Conservation (phyloP, 1,140 invertebrate genomes). For the Ganaspis sp. region DNA sequence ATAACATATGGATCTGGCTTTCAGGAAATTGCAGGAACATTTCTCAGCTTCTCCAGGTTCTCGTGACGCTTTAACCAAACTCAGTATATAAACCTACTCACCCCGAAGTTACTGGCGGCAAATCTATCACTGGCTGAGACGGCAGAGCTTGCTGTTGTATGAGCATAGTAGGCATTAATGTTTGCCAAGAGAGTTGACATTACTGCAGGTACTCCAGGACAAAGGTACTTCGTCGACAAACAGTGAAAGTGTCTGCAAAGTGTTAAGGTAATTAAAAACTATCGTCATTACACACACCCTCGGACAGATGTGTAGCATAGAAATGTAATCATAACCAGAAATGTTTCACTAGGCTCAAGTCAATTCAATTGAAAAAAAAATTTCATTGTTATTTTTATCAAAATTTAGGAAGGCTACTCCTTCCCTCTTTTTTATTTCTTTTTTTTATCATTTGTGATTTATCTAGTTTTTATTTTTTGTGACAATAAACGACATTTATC, state of each 20-base stretch:
- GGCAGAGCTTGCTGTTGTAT: conserved; percentile 98
- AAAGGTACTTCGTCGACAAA: conserved; percentile 99
- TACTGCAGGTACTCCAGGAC: conserved; percentile 97
- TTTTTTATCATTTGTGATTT: too few relatives aligned
- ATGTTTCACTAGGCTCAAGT: too few relatives aligned
- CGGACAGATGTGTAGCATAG: too few relatives aligned
- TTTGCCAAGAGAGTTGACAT: conserved; percentile 99
- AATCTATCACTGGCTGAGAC: conserved; percentile 99
- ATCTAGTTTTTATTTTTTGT: too few relatives aligned
- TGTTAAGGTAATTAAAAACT: conserved; percentile 46
- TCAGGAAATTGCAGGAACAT: conserved; percentile 63
- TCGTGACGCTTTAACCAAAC: conserved; percentile 30
- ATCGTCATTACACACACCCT: too few relatives aligned
- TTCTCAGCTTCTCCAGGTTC: conserved; percentile 51
- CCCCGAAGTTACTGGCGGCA: conserved; percentile 99
- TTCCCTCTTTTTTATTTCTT: too few relatives aligned
- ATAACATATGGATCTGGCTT: conserved; percentile 60
- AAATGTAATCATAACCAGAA: too few relatives aligned
- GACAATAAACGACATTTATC: too few relatives aligned
- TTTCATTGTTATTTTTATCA: too few relatives aligned
- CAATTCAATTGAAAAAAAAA: too few relatives aligned
- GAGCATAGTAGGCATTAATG: conserved; percentile 99
- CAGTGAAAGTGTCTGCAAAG: conserved; percentile 97
- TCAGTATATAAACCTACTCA: conserved; percentile 75
- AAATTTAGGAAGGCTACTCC: too few relatives aligned